Evolutionary conservation across 1,140 invertebrate species (phyloP).

Genomic region (Drosophila lacertosa): DNA sequence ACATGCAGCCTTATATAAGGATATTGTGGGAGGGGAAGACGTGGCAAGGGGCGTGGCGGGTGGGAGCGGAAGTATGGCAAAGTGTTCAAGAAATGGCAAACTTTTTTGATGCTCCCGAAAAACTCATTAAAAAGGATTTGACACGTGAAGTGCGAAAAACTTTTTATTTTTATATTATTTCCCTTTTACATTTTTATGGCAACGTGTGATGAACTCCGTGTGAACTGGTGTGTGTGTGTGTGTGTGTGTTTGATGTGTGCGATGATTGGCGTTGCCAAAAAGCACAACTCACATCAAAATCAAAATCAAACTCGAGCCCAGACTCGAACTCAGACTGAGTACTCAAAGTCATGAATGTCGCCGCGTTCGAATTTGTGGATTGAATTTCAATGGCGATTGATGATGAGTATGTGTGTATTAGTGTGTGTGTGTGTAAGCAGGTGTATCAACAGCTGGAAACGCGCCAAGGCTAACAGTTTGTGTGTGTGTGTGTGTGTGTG

Average conservation of each 20-base stretch:
- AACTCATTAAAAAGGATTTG: conserved; percentile 84
- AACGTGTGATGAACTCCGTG: conserved; percentile 64
- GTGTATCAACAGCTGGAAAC: conserved; percentile 21
- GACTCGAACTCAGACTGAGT: background rate
- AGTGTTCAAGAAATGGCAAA: conserved; percentile 79
- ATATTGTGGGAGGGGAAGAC: background rate
- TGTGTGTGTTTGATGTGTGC: conserved; percentile 70
- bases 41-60: background rate
- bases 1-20: background rate
- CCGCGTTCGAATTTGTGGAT: conserved; percentile 74
- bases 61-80: conserved; percentile 21
- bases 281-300: conserved; percentile 64
- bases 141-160: conserved; percentile 82
- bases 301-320: conserved; percentile 18
- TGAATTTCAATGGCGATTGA: conserved; percentile 83
- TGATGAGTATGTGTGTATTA: conserved; percentile 45
- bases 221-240: conserved; percentile 4
- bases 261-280: conserved; percentile 70
- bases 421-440: conserved; percentile 28
- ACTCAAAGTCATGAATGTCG: conserved; percentile 51
- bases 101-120: conserved; percentile 81
- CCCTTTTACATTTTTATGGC: conserved; percentile 83
- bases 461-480: conserved; percentile 27
- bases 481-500: no score
- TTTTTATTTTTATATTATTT: conserved; percentile 83